Evolutionary conservation across 1,140 invertebrate species (phyloP).

Genomic region (Neoseiulus cucumeris): DNA sequence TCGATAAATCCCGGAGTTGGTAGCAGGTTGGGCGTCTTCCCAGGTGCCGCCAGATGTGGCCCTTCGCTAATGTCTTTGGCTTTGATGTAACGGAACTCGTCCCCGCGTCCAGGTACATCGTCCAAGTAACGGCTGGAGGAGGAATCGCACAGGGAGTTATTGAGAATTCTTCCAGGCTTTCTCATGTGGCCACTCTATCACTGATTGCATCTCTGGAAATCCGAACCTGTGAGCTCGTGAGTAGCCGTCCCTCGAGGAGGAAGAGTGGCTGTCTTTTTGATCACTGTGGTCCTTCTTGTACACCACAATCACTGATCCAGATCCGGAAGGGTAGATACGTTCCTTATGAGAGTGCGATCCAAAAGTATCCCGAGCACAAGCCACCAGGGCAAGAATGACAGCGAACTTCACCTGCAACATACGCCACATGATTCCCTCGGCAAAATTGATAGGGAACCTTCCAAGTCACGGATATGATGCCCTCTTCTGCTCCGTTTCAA

Average conservation of each 20-base stretch:
- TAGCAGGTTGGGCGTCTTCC: background rate
- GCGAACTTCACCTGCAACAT: background rate
- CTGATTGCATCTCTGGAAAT: background rate
- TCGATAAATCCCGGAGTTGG: background rate
- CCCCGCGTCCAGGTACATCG: background rate
- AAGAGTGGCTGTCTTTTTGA: background rate
- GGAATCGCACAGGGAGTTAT: background rate
- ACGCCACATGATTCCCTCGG: background rate
- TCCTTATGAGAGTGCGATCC: background rate
- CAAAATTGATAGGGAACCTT: too few species aligned
- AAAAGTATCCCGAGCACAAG: background rate
- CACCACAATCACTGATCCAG: slow-evolving; percentile 4
- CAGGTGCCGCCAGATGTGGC: background rate
- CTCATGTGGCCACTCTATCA: background rate
- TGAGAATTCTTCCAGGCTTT: background rate
- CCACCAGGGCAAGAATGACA: background rate
- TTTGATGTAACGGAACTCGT: background rate
- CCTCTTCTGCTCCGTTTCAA: too few species aligned
- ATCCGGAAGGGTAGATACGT: background rate
- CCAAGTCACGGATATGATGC: too few species aligned
- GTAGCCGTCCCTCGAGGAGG: background rate
- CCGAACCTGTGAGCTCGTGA: too few species aligned
- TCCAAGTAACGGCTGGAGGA: background rate
- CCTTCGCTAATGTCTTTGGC: background rate
- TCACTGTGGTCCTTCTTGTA: slow-evolving; percentile 8